A percentile compares a stretch with the other conserved stretches of the same genome.
These are phyloP conservation scores for Geopemphigus sp. DNA, from an alignment of 1,140 invertebrate species.

Conservation along the genomic window DNA sequence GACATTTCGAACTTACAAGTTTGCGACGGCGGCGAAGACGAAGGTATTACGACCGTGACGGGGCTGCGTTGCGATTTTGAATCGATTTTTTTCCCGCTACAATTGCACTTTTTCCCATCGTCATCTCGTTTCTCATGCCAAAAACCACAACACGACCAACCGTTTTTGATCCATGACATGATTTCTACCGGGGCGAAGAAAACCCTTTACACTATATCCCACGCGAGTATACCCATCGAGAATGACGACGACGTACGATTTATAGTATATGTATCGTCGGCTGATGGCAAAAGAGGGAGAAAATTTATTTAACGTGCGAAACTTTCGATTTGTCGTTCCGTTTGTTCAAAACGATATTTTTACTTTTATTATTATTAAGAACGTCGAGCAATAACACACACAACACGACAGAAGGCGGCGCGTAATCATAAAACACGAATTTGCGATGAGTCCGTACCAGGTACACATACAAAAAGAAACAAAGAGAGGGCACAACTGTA, in stretches of 20 bases:
- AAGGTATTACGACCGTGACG: too few species aligned
- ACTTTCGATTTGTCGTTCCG: conserved; percentile 9
- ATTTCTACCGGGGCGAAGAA: background rate
- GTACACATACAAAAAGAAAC: background rate
- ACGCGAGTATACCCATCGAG: background rate
- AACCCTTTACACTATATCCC: background rate
- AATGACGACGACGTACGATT: background rate
- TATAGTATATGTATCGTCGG: too few species aligned
- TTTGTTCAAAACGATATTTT: background rate
- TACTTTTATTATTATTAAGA: too few species aligned
- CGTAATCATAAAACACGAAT: background rate
- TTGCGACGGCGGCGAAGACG: too few species aligned
- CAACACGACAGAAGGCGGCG: background rate
- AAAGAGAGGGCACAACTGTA: too few species aligned
- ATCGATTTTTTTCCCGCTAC: background rate
- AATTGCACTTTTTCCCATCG: background rate
- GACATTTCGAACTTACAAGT: background rate
- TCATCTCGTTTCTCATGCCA: background rate
- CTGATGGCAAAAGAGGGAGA: too few species aligned
- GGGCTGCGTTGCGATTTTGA: background rate
- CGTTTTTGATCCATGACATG: conserved; percentile 35
- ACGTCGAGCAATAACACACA: background rate
- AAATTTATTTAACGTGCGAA: conserved; percentile 42
- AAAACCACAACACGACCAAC: conserved; percentile 26
- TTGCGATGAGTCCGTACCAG: conserved; percentile 41